Evolutionary conservation across 2,888 invertebrate species (phyloP).

Genomic region (Gryllus longicercus): DNA sequence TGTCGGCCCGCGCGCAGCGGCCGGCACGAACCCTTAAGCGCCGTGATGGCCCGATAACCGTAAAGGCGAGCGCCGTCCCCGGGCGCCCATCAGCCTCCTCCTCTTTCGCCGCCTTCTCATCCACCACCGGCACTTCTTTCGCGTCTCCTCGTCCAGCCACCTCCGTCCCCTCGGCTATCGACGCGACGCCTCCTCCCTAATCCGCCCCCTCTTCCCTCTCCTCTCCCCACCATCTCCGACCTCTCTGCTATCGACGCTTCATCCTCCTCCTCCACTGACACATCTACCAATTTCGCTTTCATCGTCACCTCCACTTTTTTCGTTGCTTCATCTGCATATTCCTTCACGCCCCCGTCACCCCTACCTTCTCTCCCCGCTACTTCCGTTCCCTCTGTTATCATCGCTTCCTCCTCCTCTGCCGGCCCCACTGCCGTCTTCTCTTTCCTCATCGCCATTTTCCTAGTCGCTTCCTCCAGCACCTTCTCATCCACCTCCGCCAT

Average conservation of each 20-base stretch:
- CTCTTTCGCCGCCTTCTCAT: too few relatives aligned
- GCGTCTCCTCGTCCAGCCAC: conserved; percentile 23
- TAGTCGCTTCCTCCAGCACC: not conserved
- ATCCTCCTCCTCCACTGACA: not conserved
- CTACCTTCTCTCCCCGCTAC: not conserved
- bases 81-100: not conserved
- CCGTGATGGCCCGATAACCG: too few relatives aligned
- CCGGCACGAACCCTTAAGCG: too few relatives aligned
- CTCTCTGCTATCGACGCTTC: not conserved
- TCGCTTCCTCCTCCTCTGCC: not conserved
- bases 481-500: not conserved
- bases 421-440: too few relatives aligned
- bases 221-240: conserved; percentile 17
- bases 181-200: too few relatives aligned
- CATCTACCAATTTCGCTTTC: not conserved
- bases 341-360: not conserved
- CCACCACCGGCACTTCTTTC: not conserved
- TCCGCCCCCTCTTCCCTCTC: conserved; percentile 28
- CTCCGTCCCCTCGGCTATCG: not conserved
- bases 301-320: not conserved
- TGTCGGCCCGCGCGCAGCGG: too few relatives aligned
- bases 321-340: not conserved
- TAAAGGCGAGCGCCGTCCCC: too few relatives aligned
- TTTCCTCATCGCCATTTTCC: too few relatives aligned
- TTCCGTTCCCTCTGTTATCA: not conserved